Conservation (phyloP, 2,113 vertebrate genomes). For the Garra rufa region DNA sequence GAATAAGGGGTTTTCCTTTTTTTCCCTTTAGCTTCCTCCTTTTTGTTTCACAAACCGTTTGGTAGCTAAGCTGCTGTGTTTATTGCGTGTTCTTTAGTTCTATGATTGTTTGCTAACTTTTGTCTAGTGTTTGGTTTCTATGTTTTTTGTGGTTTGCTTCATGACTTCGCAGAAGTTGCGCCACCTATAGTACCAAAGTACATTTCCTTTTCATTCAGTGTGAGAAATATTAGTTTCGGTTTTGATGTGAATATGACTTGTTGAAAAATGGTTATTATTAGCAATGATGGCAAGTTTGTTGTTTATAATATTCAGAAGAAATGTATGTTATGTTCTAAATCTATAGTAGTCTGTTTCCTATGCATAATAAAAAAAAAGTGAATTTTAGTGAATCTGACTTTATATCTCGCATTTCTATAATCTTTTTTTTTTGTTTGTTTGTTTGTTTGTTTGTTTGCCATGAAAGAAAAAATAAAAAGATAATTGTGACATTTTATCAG, state of each 20-base stretch:
- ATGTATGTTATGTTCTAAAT: background rate
- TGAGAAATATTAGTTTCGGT: background rate
- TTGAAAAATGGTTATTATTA: background rate
- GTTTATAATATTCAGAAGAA: background rate
- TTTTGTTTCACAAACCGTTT: background rate
- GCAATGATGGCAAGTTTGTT: too few species aligned
- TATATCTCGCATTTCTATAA: too few species aligned
- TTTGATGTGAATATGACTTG: background rate
- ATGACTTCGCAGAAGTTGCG: background rate
- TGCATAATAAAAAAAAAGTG: too few species aligned
- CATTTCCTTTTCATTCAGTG: background rate
- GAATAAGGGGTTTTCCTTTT: background rate
- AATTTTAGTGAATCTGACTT: too few species aligned
- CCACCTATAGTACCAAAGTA: background rate
- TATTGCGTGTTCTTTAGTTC: background rate
- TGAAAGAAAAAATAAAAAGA: background rate
- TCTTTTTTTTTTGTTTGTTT: too few species aligned
- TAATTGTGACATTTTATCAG: too few species aligned
- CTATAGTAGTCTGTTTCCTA: too few species aligned
- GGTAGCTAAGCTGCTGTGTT: background rate
- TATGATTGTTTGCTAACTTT: background rate
- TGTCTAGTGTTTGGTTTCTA: background rate
- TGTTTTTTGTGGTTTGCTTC: background rate
- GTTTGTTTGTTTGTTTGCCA: too few species aligned
- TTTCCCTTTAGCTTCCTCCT: too few species aligned